Percentiles rank a stretch among this genome's conserved stretches.
Evolutionary conservation across 2,888 invertebrate genomes (phyloP).

Genomic region (Euplexia lucipara): DNA sequence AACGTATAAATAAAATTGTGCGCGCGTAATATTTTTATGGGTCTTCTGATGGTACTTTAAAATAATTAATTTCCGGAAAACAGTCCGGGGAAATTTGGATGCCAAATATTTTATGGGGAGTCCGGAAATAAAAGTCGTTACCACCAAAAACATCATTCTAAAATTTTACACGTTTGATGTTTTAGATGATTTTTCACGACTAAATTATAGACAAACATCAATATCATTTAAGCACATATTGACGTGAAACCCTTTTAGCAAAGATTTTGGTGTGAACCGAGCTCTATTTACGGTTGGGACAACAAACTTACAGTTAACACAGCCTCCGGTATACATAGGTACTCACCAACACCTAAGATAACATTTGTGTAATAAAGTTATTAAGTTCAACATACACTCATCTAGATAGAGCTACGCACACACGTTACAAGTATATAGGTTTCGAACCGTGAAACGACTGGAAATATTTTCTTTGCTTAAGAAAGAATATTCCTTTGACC

Average conservation of each 20-base stretch:
- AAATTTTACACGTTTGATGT: neutral
- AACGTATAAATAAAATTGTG: neutral
- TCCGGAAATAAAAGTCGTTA: conserved; percentile 45
- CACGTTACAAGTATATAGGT: neutral
- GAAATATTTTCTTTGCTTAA: conserved; percentile 36
- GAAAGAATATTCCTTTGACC: conserved; percentile 43
- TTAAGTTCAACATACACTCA: neutral
- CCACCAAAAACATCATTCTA: conserved; percentile 28
- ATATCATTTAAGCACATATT: neutral
- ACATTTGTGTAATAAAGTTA: conserved; percentile 2
- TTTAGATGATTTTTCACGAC: conserved; percentile 11
- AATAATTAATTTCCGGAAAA: conserved; percentile 44
- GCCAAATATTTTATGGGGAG: conserved; percentile 26
- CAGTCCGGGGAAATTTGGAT: conserved; percentile 10
- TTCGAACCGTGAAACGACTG: conserved; percentile 15
- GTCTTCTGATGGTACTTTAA: conserved; percentile 1
- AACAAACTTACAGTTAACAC: neutral
- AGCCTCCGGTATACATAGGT: neutral
- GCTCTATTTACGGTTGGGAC: neutral
- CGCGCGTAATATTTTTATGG: neutral
- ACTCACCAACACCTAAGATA: neutral
- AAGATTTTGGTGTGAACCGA: neutral
- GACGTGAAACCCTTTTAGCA: neutral
- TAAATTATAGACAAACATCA: neutral
- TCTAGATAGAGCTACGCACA: neutral